phyloP scores from a whole-genome alignment of 2,888 invertebrate species.

The Eudasyphora cyanicolor region DNA sequence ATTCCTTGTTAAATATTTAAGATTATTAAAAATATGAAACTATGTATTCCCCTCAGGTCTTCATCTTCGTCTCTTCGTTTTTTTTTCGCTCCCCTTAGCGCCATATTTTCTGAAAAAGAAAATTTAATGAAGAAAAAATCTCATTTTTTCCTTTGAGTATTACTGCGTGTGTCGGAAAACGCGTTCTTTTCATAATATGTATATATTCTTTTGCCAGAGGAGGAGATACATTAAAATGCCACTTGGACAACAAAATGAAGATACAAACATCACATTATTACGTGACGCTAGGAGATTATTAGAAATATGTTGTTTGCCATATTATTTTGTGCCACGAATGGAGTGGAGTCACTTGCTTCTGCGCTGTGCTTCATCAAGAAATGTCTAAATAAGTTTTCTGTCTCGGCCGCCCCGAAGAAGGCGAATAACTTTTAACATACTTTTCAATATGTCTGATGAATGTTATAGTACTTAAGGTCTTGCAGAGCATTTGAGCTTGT shows the following conservation, averaged over 20 bases:
- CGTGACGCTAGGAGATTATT: slow-evolving; percentile 73
- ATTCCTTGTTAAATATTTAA: no score
- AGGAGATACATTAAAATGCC: slow-evolving; percentile 76
- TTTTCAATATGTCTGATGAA: background rate
- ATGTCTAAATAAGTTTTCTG: background rate
- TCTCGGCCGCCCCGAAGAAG: background rate
- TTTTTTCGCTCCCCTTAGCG: no score
- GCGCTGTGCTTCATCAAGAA: background rate
- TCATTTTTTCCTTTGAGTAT: no score
- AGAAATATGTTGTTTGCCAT: slow-evolving; percentile 55
- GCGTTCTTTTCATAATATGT: no score
- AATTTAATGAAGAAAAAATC: no score
- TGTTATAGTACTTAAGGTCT: background rate
- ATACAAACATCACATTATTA: slow-evolving; percentile 78
- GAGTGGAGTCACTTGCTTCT: background rate
- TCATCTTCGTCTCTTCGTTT: no score
- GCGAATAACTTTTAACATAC: background rate
- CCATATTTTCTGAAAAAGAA: no score
- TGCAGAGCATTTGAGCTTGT: background rate
- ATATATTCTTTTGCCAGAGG: no score
- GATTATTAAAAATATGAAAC: no score
- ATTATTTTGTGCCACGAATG: slow-evolving; percentile 30
- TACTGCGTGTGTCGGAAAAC: no score
- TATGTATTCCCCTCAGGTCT: no score
- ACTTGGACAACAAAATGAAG: slow-evolving; percentile 76